Percentiles rank a stretch among this genome's conserved stretches.
These are phyloP conservation scores for Channa maculata DNA, from an alignment of 2,113 vertebrate species.

Conservation along the genomic window DNA sequence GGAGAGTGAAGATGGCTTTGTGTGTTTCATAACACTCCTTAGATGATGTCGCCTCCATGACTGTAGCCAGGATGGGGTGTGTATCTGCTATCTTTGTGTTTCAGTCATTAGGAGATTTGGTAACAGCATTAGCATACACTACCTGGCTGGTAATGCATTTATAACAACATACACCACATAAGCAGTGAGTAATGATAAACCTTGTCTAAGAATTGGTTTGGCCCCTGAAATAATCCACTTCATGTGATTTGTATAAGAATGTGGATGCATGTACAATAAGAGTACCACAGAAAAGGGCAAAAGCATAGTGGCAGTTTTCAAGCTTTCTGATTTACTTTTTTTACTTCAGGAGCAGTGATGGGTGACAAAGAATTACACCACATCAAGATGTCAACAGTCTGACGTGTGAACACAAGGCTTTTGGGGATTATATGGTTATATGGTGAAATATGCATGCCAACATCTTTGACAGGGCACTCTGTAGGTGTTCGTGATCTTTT, in stretches of 20 bases:
- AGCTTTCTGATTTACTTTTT: too few relatives aligned
- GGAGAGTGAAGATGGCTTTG: constrained; percentile 57
- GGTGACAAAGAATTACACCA: background rate
- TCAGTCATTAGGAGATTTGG: background rate
- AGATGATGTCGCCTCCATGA: constrained; percentile 57
- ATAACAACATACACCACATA: background rate
- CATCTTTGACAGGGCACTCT: background rate
- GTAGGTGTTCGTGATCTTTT: background rate
- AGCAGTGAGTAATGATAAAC: background rate
- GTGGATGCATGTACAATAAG: background rate
- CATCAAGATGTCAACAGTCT: background rate
- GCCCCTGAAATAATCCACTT: constrained; percentile 10
- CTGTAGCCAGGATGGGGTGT: constrained; percentile 37
- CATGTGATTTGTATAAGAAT: constrained; percentile 6
- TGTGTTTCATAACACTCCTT: constrained; percentile 60
- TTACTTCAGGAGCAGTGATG: too few relatives aligned
- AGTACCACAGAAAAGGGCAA: too few relatives aligned
- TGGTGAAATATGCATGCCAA: background rate
- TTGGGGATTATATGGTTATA: background rate
- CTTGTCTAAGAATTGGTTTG: background rate
- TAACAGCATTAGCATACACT: background rate
- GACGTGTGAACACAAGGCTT: background rate
- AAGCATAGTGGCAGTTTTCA: too few relatives aligned
- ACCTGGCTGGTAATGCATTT: background rate
- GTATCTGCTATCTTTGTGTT: constrained; percentile 31